Percentiles rank a stretch among this genome's conserved stretches.
Evolutionary conservation across 2,888 invertebrate species (phyloP).

Genomic region (Cabera pusaria): DNA sequence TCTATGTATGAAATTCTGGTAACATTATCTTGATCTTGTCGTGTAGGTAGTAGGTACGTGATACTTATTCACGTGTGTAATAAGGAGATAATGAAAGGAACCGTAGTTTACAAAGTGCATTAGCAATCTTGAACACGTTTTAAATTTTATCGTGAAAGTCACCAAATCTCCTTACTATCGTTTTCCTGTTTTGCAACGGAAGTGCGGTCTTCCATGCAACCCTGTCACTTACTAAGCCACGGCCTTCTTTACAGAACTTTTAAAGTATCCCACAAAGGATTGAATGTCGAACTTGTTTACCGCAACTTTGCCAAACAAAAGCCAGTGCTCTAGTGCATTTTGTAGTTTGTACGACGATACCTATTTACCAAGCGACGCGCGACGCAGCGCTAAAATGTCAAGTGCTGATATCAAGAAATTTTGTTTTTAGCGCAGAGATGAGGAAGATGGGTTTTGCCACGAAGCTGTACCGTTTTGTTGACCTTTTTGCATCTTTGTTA

Average conservation of each 20-base stretch:
- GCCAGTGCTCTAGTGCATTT: slow-evolving; percentile 62
- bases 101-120: too few species aligned
- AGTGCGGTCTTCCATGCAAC: slow-evolving; percentile 22
- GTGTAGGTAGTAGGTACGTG: too few species aligned
- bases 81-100: too few species aligned
- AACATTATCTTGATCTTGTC: too few species aligned
- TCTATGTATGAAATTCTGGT: too few species aligned
- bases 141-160: too few species aligned
- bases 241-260: slow-evolving; percentile 57
- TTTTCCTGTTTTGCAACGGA: slow-evolving; percentile 6
- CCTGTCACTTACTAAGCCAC: slow-evolving; percentile 52
- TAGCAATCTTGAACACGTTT: too few species aligned
- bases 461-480: too few species aligned
- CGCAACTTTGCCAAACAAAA: slow-evolving; percentile 66
- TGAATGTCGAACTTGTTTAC: slow-evolving; percentile 76
- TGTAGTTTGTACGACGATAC: slow-evolving; percentile 51
- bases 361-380: slow-evolving; percentile 24
- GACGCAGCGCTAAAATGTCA: slow-evolving; percentile 7
- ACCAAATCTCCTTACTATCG: slow-evolving; percentile 9
- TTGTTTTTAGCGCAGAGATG: slow-evolving; percentile 1
- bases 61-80: too few species aligned
- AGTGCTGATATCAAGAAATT: slow-evolving; percentile 4
- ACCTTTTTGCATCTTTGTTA: too few species aligned
- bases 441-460: too few species aligned
- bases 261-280: slow-evolving; percentile 73